These are phyloP conservation scores for Rostratula benghalensis DNA, from an alignment of 2,113 vertebrate genomes.

Conservation along the genomic window DNA sequence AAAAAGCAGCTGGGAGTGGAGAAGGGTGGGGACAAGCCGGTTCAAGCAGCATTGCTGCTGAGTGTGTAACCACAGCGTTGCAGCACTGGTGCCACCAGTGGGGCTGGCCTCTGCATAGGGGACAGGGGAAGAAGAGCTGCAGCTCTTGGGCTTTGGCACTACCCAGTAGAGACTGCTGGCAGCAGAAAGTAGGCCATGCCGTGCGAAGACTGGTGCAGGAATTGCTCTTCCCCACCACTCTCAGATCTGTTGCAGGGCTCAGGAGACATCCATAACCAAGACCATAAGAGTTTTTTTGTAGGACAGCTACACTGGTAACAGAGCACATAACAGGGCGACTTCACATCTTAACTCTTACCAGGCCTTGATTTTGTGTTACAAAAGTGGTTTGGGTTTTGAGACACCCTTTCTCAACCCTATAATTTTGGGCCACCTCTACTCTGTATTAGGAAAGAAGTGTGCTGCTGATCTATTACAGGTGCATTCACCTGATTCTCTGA, in stretches of 20 bases:
- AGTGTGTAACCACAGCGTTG: background rate
- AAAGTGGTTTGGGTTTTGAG: background rate
- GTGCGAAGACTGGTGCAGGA: background rate
- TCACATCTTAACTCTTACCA: background rate
- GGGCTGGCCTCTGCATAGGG: background rate
- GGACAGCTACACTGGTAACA: background rate
- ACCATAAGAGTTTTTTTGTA: background rate
- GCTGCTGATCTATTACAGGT: background rate
- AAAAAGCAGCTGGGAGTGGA: slow-evolving; percentile 52
- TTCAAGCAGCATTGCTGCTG: background rate
- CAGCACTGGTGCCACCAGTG: background rate
- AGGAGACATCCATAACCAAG: background rate
- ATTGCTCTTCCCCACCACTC: background rate
- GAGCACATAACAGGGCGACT: background rate
- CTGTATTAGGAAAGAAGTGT: background rate
- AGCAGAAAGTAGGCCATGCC: background rate
- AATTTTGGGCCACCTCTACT: background rate
- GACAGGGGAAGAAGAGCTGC: background rate
- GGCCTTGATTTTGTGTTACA: background rate
- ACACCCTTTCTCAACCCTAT: background rate
- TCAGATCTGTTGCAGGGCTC: background rate
- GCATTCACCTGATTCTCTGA: background rate
- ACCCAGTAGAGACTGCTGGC: background rate
- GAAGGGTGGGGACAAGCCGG: slow-evolving; percentile 25
- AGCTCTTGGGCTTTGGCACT: background rate